Base-by-base conservation (phyloP, 2,888 invertebrate genomes). In the Cylloceria caligata region DNA sequence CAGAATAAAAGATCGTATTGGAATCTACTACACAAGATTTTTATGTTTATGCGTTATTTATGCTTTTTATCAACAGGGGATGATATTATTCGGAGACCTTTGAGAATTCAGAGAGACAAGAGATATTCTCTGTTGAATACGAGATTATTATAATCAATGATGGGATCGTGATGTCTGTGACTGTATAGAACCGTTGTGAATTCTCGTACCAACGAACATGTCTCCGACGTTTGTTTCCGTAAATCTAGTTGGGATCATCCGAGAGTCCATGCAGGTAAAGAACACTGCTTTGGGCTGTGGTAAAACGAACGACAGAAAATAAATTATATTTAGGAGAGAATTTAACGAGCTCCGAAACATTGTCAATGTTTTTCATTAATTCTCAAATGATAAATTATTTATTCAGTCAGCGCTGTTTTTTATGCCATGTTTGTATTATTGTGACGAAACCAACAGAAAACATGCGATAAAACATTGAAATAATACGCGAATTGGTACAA, bases 231-330 rank as follows among this genome's bases (percentile, higher is more conserved):
- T 96, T 74, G 98, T 98, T 94, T 98, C 97, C 75, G 98, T 98
- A 93, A 99, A 98, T 92, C 98, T 95, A 80, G 99, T 98, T 27
- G 99, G 98, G 88, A 99, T 96, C 97, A 99, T 98, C 93, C 99
- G 95, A 93, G 98, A 98, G 95, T 99, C 99, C 96, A 99, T 99
- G 93, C 99, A 99, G 55, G 98, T 98, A 93, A 99, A 98, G 94
- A 99, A 98, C 83, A 99, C 96, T 84, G 98, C 98, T 94, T 98
- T 97, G 19, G 99, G 99, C 98, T 99, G 93, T 92, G 88, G 87
- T 87, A 80, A 88, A 84, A 88, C 84, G 76, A 87, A 88, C 71
- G 73, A 84, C 83, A 84, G 82, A 83, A 76, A 75, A 77, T 72
- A 49, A 69, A 76, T 73, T 67, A 84, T 75, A 71, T 64, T 65